Percentiles rank a stretch among this genome's conserved stretches.
phyloP scores from a whole-genome alignment of 1,140 invertebrate genomes.

The Venturia canescens region DNA sequence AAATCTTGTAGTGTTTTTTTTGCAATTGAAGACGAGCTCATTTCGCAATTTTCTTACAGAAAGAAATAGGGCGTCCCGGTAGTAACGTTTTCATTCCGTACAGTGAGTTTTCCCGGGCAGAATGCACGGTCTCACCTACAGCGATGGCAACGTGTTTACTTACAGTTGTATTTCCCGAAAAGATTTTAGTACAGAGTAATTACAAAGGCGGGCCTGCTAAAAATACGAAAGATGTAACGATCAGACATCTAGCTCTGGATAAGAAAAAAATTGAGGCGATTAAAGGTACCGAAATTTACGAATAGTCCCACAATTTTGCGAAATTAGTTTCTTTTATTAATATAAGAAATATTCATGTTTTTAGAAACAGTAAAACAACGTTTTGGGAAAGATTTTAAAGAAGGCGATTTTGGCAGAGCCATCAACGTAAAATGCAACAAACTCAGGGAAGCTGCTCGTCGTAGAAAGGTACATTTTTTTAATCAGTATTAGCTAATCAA shows the following conservation, averaged over 20 bases:
- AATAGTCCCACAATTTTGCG: no score
- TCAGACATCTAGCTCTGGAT: neutral
- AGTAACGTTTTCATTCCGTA: neutral
- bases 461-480: no score
- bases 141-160: neutral
- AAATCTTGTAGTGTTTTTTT: no score
- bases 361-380: no score
- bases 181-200: neutral
- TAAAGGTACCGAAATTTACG: no score
- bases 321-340: no score
- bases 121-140: neutral
- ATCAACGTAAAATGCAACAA: no score
- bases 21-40: neutral
- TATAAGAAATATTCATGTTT: no score
- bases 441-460: no score
- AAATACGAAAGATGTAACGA: neutral
- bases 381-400: no score
- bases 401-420: no score
- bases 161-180: neutral
- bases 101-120: neutral
- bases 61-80: neutral
- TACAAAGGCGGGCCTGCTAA: neutral
- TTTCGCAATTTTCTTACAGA: neutral
- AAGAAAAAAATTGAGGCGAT: constrained; percentile 1
- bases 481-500: no score